Evolutionary conservation across 1,140 invertebrate species (phyloP).

Genomic region (Anastrepha obliqua): DNA sequence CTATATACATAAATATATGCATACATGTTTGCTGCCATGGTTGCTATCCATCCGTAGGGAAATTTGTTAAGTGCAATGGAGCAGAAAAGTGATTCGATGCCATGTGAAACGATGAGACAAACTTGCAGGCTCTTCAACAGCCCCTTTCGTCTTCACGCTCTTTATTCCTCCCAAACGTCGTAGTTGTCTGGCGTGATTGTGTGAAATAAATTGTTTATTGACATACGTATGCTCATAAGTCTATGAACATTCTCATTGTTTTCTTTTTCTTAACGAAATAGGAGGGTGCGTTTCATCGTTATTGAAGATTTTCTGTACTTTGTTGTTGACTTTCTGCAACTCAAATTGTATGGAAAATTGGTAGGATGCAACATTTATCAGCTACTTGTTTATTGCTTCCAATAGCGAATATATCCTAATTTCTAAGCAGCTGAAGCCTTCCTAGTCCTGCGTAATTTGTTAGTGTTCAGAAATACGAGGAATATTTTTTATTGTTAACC

Average conservation of each 20-base stretch:
- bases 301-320: neutral
- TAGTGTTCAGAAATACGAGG: no score
- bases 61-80: slow-evolving; percentile 51
- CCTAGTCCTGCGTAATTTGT: no score
- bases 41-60: slow-evolving; percentile 42
- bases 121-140: slow-evolving; percentile 17
- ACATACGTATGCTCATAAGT: neutral
- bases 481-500: no score
- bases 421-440: neutral
- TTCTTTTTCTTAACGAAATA: neutral
- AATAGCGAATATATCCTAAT: neutral
- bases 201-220: slow-evolving; percentile 40
- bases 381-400: neutral
- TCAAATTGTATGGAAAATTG: neutral
- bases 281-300: neutral
- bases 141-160: neutral
- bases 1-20: neutral
- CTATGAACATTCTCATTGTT: neutral
- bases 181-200: slow-evolving; percentile 31
- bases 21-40: slow-evolving; percentile 3
- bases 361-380: neutral
- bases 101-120: slow-evolving; percentile 24
- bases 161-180: neutral
- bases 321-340: neutral
- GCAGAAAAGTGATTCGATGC: slow-evolving; percentile 34